Percentiles rank a stretch among this genome's conserved stretches.
These are phyloP conservation scores for Cataglyphis altisquamis DNA, from an alignment of 2,888 invertebrate genomes.

Conservation along the genomic window DNA sequence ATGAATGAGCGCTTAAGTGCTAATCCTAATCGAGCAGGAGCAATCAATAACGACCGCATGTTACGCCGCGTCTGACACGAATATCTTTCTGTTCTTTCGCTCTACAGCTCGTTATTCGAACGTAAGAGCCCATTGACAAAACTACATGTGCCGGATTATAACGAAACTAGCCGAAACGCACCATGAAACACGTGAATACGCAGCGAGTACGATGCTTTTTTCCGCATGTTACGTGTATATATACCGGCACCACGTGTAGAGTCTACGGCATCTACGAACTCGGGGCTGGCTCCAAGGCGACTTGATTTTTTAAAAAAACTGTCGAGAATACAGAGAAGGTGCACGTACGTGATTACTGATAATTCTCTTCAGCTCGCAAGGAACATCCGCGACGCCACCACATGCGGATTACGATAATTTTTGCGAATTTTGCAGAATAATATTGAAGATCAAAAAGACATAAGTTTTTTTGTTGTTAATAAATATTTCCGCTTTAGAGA, in stretches of 20 bases:
- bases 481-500: not conserved
- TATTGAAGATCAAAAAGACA: not conserved
- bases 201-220: conserved; percentile 77
- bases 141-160: conserved; percentile 65
- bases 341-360: conserved; percentile 81
- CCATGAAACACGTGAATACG: conserved; percentile 67
- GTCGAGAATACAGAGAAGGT: conserved; percentile 85
- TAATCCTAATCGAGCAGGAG: conserved; percentile 77
- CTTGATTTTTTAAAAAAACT: conserved; percentile 84
- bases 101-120: conserved; percentile 61
- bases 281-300: conserved; percentile 83
- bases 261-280: conserved; percentile 81
- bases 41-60: conserved; percentile 76
- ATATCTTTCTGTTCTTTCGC: conserved; percentile 53
- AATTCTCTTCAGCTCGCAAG: conserved; percentile 51
- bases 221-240: conserved; percentile 79
- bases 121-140: conserved; percentile 67
- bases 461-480: not conserved
- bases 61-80: conserved; percentile 56
- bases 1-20: conserved; percentile 78
- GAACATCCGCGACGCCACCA: conserved; percentile 34
- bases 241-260: conserved; percentile 73
- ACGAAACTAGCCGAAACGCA: conserved; percentile 46
- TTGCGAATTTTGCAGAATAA: conserved; percentile 39
- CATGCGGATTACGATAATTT: conserved; percentile 45